Base-by-base conservation (phyloP, 2,797 vertebrate genomes). In the Argyrosomus regius region DNA sequence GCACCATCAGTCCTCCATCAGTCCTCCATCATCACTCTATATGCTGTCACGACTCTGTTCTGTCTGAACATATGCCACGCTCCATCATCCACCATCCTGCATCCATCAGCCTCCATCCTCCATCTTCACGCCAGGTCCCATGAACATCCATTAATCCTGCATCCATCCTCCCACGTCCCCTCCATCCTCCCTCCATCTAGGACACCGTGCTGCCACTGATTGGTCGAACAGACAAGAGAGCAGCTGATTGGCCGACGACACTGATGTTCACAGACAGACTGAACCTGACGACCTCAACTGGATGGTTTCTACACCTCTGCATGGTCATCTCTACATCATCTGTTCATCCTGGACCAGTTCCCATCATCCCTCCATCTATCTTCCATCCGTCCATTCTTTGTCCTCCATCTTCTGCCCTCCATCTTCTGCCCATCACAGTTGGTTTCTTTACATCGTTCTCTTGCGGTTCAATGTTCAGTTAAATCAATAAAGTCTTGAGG, bases 261-360 rank as follows among this genome's bases (percentile, higher is more conserved):
- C 59, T 17, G 18, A 49, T 39, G 65, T 28, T 56, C 66, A 54
- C 54, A 62, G 66, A 72, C 56, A 18, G 61, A 49, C 41, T 82
- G 79, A 84, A 80, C 82, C 61, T 24, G 48, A 49, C 6, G 57
- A 87, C 78, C 81, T 58, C 31, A 3, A 35, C 35, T 0, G 57
- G 60, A 54, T 3, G 20, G 28, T 41, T 43, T 52, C 56, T 49
- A 6, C 14, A 46, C 56, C 24, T 58, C 39, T n/a, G 3, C 52
- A 39, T 24, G 52, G 49, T 60, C 64, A 35, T 50, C 8, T 10
- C 43, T 18, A 3, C 67, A 57, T 59, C 53, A 52, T 49, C 39
- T 16, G 20, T 53, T 35, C 28, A 28, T 54, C 50, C 43, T 26
- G 26, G 11, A 14, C 46, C 59, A 62, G 45, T 35, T 31, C 62